phyloP scores from a whole-genome alignment of 2,797 vertebrate genomes.

The Megaceryle alcyon region DNA sequence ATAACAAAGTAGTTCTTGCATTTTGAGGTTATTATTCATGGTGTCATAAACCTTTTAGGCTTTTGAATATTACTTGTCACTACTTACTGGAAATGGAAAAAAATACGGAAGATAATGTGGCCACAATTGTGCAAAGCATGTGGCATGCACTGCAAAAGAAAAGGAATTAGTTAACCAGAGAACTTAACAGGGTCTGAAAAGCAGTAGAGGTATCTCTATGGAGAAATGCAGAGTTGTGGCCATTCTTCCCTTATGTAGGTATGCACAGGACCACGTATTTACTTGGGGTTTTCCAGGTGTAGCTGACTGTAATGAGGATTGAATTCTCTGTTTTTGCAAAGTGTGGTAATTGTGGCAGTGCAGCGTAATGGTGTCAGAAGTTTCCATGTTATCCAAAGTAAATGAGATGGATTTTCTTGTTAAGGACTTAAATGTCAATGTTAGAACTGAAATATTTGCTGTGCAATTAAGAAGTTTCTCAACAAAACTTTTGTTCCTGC shows the following conservation, averaged over 20 bases:
- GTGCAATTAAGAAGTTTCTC: conserved; percentile 42
- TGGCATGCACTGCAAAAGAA: neutral
- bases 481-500: conserved; percentile 52
- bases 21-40: neutral
- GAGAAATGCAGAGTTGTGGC: neutral
- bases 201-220: neutral
- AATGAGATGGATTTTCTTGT: conserved; percentile 32
- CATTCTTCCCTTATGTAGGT: neutral
- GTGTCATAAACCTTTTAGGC: neutral
- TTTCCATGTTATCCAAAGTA: conserved; percentile 8
- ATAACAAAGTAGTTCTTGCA: neutral
- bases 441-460: conserved; percentile 12
- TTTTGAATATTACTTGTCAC: neutral
- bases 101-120: neutral
- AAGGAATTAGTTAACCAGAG: neutral
- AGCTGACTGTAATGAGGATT: neutral
- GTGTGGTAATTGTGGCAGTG: neutral
- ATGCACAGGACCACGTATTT: accelerated
- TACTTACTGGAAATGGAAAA: neutral
- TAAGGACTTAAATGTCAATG: neutral
- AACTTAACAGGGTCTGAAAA: neutral
- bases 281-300: neutral
- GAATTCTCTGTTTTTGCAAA: neutral
- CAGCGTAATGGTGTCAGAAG: neutral
- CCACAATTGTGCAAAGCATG: neutral